Evolutionary conservation across 23 tunicate genomes (phyloP), one percentile per base, ranked within the genome.

Genomic region (Halocynthia aurantium): DNA sequence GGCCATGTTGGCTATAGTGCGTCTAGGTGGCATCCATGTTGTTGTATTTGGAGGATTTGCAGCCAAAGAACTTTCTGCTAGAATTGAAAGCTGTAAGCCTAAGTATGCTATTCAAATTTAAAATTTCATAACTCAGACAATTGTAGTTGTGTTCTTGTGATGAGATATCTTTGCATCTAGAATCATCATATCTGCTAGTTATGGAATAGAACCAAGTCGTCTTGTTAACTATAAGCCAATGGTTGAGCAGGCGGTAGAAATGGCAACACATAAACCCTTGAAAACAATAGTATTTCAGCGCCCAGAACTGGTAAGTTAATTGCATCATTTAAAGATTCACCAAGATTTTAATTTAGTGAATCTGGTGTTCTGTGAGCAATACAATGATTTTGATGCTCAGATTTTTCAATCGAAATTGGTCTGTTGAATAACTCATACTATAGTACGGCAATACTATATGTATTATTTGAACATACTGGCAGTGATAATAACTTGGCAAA

Each of bases 11-110:
- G 98, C 98, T 19, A 64, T 92, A 5, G 82, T 78, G 8, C 77
- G 98, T 52, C 40, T 92, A 21, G 98, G 98, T 58, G 98, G 80
- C 18, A 80, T 92, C 22, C 98, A 92, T 86, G 98, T 92, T 60
- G 98, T 92, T 67, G 98, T 92, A 61, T 92, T 92, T 74, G 98
- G 98, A 58, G 98, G 98, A 40, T 92, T 92, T 80, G 91, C 98
- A 20, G 82, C 92, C 7, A 92, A 92, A 66, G 98, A 92, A 76
- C 71, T 92, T 7, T 86, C 98, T 50, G 98, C 80, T 51, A 62
- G 98, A 67, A 92, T 92, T 49, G 88, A 92, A 70, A 70, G 89
- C 56, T 92, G 98, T 55, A 86, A 82, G 86, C 98, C 98, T 22
- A 92, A 84, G 98, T 92, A 73, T 21, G 77, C 52, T 58, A 12